Base-by-base conservation (phyloP, 2,888 invertebrate genomes). In the Poecilobothrus nobilitatus region DNA sequence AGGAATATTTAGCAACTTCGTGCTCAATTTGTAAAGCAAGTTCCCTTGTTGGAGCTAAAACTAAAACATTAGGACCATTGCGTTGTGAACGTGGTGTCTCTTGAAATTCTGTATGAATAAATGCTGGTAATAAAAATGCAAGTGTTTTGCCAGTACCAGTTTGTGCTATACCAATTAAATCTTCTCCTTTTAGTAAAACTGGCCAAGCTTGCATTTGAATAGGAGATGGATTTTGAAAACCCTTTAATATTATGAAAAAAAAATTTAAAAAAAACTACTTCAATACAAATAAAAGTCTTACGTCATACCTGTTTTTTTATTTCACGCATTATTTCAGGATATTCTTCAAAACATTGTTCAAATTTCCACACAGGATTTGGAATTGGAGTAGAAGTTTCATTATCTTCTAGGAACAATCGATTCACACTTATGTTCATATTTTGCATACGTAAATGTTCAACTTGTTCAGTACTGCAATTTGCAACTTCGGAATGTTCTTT, bases 171-270 rank as follows among this genome's bases (percentile, higher is more conserved):
- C 97, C 97, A 79, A 98, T 97, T 78, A 97, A 82, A 82, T 98
- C 97, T 77, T 91, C 88, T 0, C 98, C 98, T 76, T 89, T 88
- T 63, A 98, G 82, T 0, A 97, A 84, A 71, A 97, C 86, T 1
- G 98, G 98, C 97, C 97, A 98, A 0, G 94, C 91, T 82, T 97
- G 96, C 70, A 89, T 84, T 81, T 97, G 95, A 75, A 97, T 95
- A 0, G 97, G 97, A 0, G 94, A 91, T 0, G 97, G 97, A 71
- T 86, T 86, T 33, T 80, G 80, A 78, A 97, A 97, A 0, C 88
- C 89, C 73, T 73, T 53, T 22, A 63, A 34, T 8, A 15, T 67
- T 9, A 44, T 18, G 15, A n/a, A 20, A 44, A 41, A 10, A 34
- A 27, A 27, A 15, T 67, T n/a, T 20, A 2, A 8, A n/a, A 15